A percentile compares a stretch with the other conserved stretches of the same genome.
Conservation (phyloP, 2,113 vertebrate species). For the Ciconia boyciana region DNA sequence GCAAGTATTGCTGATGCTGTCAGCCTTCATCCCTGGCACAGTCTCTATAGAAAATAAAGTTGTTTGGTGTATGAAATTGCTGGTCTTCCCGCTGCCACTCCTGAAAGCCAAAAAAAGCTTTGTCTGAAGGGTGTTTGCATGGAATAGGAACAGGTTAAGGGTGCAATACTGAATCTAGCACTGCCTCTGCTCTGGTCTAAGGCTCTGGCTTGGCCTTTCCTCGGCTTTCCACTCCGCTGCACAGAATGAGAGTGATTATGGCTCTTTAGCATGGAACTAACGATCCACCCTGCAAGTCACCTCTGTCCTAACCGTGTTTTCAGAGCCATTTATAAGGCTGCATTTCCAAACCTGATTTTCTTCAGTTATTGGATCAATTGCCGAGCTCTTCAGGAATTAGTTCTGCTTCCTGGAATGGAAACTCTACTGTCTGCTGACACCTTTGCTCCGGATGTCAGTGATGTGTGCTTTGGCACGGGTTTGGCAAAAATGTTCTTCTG, state of each 20-base stretch:
- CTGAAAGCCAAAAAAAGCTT: neutral
- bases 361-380: neutral
- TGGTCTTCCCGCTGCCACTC: neutral
- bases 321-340: neutral
- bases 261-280: neutral
- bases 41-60: neutral
- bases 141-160: neutral
- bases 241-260: neutral
- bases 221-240: neutral
- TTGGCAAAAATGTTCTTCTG: neutral
- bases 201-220: neutral
- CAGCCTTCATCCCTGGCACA: fast-evolving
- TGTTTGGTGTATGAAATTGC: neutral
- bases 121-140: neutral
- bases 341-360: constrained; percentile 4
- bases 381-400: neutral
- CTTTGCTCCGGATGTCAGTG: neutral
- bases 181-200: neutral
- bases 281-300: neutral
- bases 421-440: neutral
- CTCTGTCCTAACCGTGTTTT: neutral
- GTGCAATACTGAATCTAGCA: neutral
- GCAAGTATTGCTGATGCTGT: neutral
- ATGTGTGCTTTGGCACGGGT: neutral
- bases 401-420: neutral